phyloP scores from a whole-genome alignment of 2,888 invertebrate genomes.

The Netelia fuscicornis region DNA sequence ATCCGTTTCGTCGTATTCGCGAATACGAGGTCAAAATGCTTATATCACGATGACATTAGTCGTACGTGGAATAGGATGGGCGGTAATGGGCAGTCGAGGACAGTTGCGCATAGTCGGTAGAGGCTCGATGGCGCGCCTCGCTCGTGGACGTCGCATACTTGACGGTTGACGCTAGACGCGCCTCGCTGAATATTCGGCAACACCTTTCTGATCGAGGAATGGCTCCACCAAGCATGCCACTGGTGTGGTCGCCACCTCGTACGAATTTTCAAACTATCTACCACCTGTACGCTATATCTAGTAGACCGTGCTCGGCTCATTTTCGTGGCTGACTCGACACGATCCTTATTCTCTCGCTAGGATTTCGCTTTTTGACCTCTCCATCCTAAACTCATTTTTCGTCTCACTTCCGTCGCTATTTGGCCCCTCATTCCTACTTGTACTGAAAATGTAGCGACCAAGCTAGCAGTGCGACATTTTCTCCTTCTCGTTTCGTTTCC shows the following conservation, averaged over 20 bases:
- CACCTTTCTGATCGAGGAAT: slow-evolving; percentile 56
- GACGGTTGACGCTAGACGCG: slow-evolving; percentile 64
- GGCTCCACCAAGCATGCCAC: slow-evolving; percentile 28
- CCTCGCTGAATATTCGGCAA: slow-evolving; percentile 61
- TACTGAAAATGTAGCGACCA: not conserved
- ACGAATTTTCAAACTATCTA: slow-evolving; percentile 67
- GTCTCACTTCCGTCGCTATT: slow-evolving; percentile 7
- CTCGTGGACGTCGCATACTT: not conserved
- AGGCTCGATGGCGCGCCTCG: not conserved
- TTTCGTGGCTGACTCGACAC: slow-evolving; percentile 41
- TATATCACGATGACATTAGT: too few relatives aligned
- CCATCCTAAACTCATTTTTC: not conserved
- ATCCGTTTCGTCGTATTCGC: too few relatives aligned
- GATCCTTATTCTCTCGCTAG: slow-evolving; percentile 9
- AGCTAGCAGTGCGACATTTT: slow-evolving; percentile 22
- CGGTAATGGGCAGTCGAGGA: too few relatives aligned
- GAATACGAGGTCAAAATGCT: too few relatives aligned
- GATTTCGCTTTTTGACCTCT: slow-evolving; percentile 38
- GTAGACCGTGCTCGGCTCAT: slow-evolving; percentile 2
- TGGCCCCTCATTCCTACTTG: not conserved
- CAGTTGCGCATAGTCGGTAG: slow-evolving; percentile 56
- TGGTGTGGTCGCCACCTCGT: slow-evolving; percentile 45
- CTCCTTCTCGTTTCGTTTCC: slow-evolving; percentile 42
- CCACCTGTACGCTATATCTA: not conserved
- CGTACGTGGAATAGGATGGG: too few relatives aligned